Evolutionary conservation across 2,888 invertebrate genomes (phyloP), one percentile per base, ranked within the genome.

Genomic region (Therioaphis trifolii): DNA sequence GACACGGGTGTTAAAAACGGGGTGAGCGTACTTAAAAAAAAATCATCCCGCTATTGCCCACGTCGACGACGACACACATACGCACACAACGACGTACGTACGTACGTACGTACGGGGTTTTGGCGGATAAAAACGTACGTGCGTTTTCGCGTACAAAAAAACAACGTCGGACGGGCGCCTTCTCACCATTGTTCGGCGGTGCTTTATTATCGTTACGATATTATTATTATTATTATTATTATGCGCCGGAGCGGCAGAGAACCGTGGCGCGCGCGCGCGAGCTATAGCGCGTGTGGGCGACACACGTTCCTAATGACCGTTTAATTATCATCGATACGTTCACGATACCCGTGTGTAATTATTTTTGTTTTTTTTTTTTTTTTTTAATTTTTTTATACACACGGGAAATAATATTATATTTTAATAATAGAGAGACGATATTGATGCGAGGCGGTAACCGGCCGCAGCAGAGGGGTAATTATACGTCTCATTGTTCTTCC

Each of bases 401-500:
- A 61, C 24, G 69, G 40, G 55, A 69, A 69, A 78, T 24, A 24
- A 52, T 66, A 29, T 66, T 21, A n/a, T n/a, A 68, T 68, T 40
- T 58, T 71, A 80, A 78, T 78, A 69, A 63, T 35, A 49, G 15
- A n/a, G n/a, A 43, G 18, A 27, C n/a, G 79, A 43, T 79, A 55
- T 55, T 79, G 66, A 27, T 68, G n/a, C 27, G 58, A 7, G 43
- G 58, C 12, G 35, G 18, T 35, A n/a, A 5, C 12, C 27, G 69
- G 71, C 9, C 5, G 21, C 24, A 21, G 55, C 21, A 40, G 27
- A 43, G 21, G 61, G 63, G 49, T 49, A 76, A 77, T 77, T 63
- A 76, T 76, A 77, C 63, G 76, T 77, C 63, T 77, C 76, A 77
- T 77, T 77, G 76, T 77, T 77, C 49, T 77, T 46, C 76, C 76